Base-by-base conservation (phyloP, 2,797 vertebrate species). In the Nothura maculosa region DNA sequence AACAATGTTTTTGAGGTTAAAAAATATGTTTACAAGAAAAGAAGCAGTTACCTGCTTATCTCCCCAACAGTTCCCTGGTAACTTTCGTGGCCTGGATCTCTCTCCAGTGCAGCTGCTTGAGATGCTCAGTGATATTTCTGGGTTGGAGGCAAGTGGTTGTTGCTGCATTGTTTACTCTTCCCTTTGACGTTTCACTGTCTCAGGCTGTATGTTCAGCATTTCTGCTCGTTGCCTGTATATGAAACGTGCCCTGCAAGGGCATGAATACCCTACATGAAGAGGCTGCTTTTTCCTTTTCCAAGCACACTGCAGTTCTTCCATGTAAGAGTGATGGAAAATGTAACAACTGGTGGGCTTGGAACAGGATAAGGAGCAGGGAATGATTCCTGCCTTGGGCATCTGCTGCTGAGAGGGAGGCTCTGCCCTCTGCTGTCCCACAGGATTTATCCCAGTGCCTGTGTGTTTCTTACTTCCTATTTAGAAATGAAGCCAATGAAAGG, bases 331-430 rank as follows among this genome's bases (percentile, higher is more conserved):
- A 25, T 12, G 75, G 62, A 10, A 58, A 75, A 62, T 63, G 45
- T 47, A 22, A 22, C 45, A 47, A 47, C 20, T 22, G 45, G 12
- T 38, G 38, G 38, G 38, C 10, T 87, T 86, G 42, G 61, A 70
- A 85, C 70, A 52, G 5, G 0, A 0, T 0, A 0, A 24, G 15
- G 2, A 24, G 2, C 17, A 6, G 1, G 0, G 45, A 47, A 3
- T 22, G 10, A 52, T 80, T 0, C 32, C 24, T 20, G 0, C 18
- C n/a, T 24, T 6, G 58, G 55, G 25, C 36, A 25, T 40, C 20
- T n/a, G 57, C 50, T 64, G 16, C 13, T 3, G 34, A n/a, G 18
- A 5, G 20, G 1, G 2, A 34, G 55, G 7, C 67, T 90, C 42
- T 85, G 24, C 55, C 43, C 34, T 66, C 38, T n/a, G 0, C 19